A percentile compares a stretch with the other conserved stretches of the same genome.
Evolutionary conservation across 1,140 invertebrate genomes (phyloP).

Genomic region (Psilanteris sp.): DNA sequence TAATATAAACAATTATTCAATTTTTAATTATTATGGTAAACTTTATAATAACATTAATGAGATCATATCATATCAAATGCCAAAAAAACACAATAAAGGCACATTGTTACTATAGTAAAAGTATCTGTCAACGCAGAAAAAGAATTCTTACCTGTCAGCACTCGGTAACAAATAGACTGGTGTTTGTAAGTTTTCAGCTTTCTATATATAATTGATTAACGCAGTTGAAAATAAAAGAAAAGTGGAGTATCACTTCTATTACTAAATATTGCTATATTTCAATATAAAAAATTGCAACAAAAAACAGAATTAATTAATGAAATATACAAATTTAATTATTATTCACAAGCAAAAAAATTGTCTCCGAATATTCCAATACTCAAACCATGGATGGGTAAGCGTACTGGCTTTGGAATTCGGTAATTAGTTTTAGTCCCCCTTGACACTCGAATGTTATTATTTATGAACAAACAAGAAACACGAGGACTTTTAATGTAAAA

Average conservation of each 20-base stretch:
- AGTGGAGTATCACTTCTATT: too few species aligned
- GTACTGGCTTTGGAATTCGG: conserved; percentile 46
- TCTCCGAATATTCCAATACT: conserved; percentile 40
- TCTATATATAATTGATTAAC: conserved; percentile 36
- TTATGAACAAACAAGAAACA: conserved; percentile 35
- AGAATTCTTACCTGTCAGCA: conserved; percentile 36
- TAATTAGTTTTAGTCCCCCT: conserved; percentile 46
- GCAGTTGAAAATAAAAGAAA: conserved; percentile 5
- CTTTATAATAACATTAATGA: too few species aligned
- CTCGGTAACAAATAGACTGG: conserved; percentile 42
- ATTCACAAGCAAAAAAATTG: too few species aligned
- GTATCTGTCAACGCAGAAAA: conserved; percentile 14
- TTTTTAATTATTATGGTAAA: too few species aligned
- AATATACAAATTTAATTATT: too few species aligned
- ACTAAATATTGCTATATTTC: too few species aligned
- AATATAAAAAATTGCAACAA: too few species aligned
- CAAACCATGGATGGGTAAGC: conserved; percentile 1
- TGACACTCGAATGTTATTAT: conserved; percentile 43
- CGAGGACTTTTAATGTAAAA: conserved; percentile 35
- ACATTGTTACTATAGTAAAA: conserved; percentile 44
- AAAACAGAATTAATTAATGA: too few species aligned
- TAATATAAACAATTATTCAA: too few species aligned
- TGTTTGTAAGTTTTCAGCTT: conserved; percentile 37
- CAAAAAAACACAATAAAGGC: conserved; percentile 16
- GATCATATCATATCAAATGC: too few species aligned